phyloP scores from a whole-genome alignment of 2,113 vertebrate species.

The Apus apus region DNA sequence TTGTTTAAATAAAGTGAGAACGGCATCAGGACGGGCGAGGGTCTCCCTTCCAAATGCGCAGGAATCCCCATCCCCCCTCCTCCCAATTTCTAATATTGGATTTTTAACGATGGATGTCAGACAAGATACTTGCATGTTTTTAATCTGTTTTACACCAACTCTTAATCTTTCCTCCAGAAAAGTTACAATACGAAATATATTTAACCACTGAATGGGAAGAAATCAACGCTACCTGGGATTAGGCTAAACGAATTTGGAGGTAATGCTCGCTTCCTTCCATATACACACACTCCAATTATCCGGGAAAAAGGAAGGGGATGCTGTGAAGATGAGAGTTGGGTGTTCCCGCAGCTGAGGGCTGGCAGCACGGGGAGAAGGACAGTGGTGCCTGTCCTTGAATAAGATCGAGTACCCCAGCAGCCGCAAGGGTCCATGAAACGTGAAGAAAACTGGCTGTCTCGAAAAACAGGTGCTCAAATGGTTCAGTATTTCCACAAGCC shows the following conservation, averaged over 20 bases:
- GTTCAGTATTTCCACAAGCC: not conserved
- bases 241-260: not conserved
- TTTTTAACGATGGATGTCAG: not conserved
- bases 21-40: fast-evolving
- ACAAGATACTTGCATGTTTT: not conserved
- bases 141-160: not conserved
- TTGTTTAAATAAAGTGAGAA: not conserved
- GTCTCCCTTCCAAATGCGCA: not conserved
- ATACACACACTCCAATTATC: not conserved
- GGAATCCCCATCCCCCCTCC: not conserved
- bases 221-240: not conserved
- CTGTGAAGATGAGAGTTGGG: not conserved
- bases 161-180: not conserved
- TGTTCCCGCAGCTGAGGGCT: not conserved
- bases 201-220: not conserved
- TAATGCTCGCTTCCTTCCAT: not conserved
- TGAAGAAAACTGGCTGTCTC: slow-evolving; percentile 10
- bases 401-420: not conserved
- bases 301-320: not conserved
- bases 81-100: not conserved
- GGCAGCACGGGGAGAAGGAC: not conserved
- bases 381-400: not conserved
- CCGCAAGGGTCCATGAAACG: not conserved
- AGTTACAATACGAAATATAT: not conserved
- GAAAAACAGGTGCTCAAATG: slow-evolving; percentile 54